A percentile compares a stretch with the other conserved stretches of the same genome.
Conservation (phyloP, 2,888 invertebrate genomes). For the Emmelina monodactyla region DNA sequence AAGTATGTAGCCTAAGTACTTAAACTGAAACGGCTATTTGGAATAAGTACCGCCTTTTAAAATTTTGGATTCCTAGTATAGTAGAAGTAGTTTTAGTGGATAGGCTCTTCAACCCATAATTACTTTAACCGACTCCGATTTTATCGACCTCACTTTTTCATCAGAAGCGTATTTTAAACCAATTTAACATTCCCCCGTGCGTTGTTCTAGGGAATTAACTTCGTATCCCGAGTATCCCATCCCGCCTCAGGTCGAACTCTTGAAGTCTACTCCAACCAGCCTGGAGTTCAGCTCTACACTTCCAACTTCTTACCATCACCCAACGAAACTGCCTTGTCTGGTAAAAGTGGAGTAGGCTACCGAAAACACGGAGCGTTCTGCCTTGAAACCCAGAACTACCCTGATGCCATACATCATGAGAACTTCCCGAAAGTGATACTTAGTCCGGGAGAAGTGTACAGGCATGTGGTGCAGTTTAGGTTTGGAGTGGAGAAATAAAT, state of each 20-base stretch:
- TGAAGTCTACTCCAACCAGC: slow-evolving; percentile 84
- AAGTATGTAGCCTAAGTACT: too few relatives aligned
- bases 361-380: slow-evolving; percentile 83
- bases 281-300: slow-evolving; percentile 92
- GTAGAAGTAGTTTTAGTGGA: too few relatives aligned
- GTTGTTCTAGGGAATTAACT: slow-evolving; percentile 28
- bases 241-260: slow-evolving; percentile 75
- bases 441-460: slow-evolving; percentile 73
- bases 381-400: slow-evolving; percentile 91
- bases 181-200: too few relatives aligned
- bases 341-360: slow-evolving; percentile 60
- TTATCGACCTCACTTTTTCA: too few relatives aligned
- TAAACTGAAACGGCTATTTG: too few relatives aligned
- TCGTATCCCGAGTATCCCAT: slow-evolving; percentile 67
- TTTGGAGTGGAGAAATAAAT: slow-evolving; percentile 58
- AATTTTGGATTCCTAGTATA: too few relatives aligned
- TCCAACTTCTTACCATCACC: slow-evolving; percentile 73
- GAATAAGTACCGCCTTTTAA: too few relatives aligned
- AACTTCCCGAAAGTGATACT: slow-evolving; percentile 77
- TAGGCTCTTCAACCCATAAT: too few relatives aligned
- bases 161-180: too few relatives aligned
- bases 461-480: slow-evolving; percentile 74
- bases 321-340: slow-evolving; percentile 32
- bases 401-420: slow-evolving; percentile 83
- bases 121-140: too few relatives aligned